phyloP scores from a whole-genome alignment of 2,113 vertebrate species.

The Ramphastos sulfuratus region DNA sequence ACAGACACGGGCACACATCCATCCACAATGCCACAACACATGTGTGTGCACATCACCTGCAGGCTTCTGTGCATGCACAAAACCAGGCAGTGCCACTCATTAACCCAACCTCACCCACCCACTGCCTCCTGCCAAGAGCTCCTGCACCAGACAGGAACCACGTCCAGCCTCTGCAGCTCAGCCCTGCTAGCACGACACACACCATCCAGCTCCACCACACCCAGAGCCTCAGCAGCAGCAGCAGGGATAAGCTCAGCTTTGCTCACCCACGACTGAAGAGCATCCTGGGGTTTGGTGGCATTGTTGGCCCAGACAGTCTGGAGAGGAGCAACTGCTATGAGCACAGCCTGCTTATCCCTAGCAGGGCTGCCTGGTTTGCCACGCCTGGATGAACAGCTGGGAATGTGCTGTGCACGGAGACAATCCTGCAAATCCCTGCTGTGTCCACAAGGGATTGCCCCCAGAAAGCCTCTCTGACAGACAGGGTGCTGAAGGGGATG shows the following conservation, averaged over 20 bases:
- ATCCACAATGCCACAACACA: neutral
- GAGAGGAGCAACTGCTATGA: neutral
- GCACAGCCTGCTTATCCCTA: neutral
- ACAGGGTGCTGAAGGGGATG: neutral
- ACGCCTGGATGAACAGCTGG: neutral
- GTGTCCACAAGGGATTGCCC: neutral
- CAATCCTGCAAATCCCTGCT: neutral
- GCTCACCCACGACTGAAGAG: neutral
- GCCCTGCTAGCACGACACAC: neutral
- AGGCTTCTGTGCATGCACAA: neutral
- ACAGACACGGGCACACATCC: too few relatives aligned
- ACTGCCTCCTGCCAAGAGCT: neutral
- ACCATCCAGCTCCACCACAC: accelerated
- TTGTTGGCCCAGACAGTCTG: neutral
- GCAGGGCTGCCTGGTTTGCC: neutral
- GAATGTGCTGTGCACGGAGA: neutral
- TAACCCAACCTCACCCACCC: neutral
- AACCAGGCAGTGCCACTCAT: neutral
- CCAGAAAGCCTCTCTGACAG: neutral
- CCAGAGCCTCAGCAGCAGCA: neutral
- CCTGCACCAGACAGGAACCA: neutral
- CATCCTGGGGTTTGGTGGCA: neutral
- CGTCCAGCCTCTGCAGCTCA: neutral
- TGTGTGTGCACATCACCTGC: too few relatives aligned
- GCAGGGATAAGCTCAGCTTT: neutral